Evolutionary conservation across 2,797 vertebrate species (phyloP).

Genomic region (Aeoliscus strigatus): DNA sequence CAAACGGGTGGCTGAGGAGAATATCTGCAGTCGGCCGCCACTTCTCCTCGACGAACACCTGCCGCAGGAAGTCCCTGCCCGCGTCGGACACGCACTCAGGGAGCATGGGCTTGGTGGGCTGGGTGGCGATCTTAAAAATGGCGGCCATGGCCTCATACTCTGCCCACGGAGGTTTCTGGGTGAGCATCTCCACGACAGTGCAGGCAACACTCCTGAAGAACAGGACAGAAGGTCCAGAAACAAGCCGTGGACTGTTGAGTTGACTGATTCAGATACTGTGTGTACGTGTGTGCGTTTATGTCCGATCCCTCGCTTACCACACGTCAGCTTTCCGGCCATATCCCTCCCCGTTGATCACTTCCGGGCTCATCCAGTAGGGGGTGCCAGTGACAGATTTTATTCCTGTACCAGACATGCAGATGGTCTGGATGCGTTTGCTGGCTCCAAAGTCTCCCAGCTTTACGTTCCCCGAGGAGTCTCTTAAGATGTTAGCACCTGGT

Average conservation of each 20-base stretch:
- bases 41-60: constrained; percentile 91
- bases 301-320: constrained; percentile 73
- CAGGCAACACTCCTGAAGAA: constrained; percentile 85
- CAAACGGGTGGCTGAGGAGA: constrained; percentile 84
- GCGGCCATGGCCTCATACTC: constrained; percentile 94
- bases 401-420: constrained; percentile 91
- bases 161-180: constrained; percentile 90
- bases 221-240: too few relatives aligned
- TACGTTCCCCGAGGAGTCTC: constrained; percentile 89
- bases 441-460: constrained; percentile 94
- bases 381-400: constrained; percentile 93
- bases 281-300: too few relatives aligned
- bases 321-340: constrained; percentile 90
- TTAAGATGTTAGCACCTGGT: constrained; percentile 89
- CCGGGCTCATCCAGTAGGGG: constrained; percentile 94
- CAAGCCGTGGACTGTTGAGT: too few relatives aligned
- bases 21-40: constrained; percentile 84
- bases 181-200: constrained; percentile 92
- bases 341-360: constrained; percentile 91
- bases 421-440: constrained; percentile 92
- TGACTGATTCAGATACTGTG: too few relatives aligned
- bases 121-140: constrained; percentile 93
- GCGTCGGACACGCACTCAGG: constrained; percentile 80
- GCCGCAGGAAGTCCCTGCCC: constrained; percentile 84
- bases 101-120: constrained; percentile 87